Evolutionary conservation across 2,888 invertebrate species (phyloP), one percentile per base, ranked within the genome.

Genomic region (Tridacna gigas): DNA sequence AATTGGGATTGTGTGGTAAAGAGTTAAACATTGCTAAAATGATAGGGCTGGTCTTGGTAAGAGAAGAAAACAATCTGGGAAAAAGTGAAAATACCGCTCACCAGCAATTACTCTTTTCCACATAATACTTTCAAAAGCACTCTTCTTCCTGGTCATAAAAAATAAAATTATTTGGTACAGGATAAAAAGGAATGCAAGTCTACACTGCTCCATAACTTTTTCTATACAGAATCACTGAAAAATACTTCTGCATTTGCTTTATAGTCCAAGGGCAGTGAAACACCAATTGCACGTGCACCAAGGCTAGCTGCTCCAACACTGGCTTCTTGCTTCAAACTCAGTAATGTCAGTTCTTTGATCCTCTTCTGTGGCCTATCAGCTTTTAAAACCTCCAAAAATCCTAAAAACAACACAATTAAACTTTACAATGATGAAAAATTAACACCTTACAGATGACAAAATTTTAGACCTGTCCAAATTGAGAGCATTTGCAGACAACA

Each of bases 301-400:
- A 98, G 95, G 95, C 97, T 97, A 0, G 97, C 97, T 0, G 98
- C 98, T 0, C 99, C 99, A 88, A 97, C 95, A 0, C 98, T 98
- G 87, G 97, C 97, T 0, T 97, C 96, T 0, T 97, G 97, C 20
- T 96, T 97, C 22, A 98, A 96, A 25, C 96, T 96, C 20, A 97
- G 95, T 15, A 98, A 95, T 7, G 96, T 96, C 26, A 97, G 93
- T 91, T 96, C 96, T 9, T 95, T 92, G 3, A 97, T 89, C 51
- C 90, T 89, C 74, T 76, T 86, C n/a, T 77, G 79, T 22, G 74
- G 80, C 45, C 84, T 80, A 20, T 82, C 56, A 48, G 85, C 66
- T 80, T 88, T 79, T 82, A 90, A 83, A 80, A 90, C 86, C 74
- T 89, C 88, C 13, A 88, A 77, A 86, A 92, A 92, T 66, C 91